Percentiles rank a stretch among this genome's conserved stretches.
Conservation (phyloP, 2,797 vertebrate species). For the Geotria australis region DNA sequence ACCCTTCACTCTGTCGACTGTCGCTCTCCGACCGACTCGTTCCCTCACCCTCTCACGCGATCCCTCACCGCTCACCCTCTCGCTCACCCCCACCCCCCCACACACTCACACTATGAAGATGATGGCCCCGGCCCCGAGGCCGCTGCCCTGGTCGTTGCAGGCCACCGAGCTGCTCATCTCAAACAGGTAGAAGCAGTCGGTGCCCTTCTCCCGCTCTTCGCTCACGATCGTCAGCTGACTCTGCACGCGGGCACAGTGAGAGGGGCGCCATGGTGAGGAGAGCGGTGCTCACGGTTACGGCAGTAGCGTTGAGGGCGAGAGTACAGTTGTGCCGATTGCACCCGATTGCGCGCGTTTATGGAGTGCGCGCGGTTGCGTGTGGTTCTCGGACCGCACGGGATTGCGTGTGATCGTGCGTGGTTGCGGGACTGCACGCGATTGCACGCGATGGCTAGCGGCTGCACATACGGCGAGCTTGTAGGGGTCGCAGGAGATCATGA, state of each 20-base stretch:
- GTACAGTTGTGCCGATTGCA: too few species aligned
- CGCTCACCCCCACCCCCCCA: neutral
- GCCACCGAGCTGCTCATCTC: conserved; percentile 46
- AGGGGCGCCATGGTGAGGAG: neutral
- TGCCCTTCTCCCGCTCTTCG: conserved; percentile 24
- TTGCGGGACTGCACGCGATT: neutral
- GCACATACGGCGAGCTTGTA: conserved; percentile 17
- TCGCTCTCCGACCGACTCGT: too few species aligned
- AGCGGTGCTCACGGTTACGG: too few species aligned
- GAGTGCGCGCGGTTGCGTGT: too few species aligned
- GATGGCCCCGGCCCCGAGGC: conserved; percentile 47
- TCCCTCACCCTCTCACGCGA: too few species aligned
- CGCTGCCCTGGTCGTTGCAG: conserved; percentile 25
- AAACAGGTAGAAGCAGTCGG: conserved; percentile 66
- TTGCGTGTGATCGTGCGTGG: too few species aligned
- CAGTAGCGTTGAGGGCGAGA: too few species aligned
- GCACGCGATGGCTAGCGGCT: neutral
- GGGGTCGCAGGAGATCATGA: conserved; percentile 60
- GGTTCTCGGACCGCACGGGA: too few species aligned
- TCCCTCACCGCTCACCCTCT: too few species aligned
- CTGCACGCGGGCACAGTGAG: conserved; percentile 10
- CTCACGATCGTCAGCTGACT: conserved; percentile 16
- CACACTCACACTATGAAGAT: conserved; percentile 53
- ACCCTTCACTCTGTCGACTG: too few species aligned
- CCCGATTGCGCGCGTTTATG: too few species aligned